These are phyloP conservation scores for Chromobotia macracanthus DNA, from an alignment of 2,797 vertebrate species.

Conservation along the genomic window DNA sequence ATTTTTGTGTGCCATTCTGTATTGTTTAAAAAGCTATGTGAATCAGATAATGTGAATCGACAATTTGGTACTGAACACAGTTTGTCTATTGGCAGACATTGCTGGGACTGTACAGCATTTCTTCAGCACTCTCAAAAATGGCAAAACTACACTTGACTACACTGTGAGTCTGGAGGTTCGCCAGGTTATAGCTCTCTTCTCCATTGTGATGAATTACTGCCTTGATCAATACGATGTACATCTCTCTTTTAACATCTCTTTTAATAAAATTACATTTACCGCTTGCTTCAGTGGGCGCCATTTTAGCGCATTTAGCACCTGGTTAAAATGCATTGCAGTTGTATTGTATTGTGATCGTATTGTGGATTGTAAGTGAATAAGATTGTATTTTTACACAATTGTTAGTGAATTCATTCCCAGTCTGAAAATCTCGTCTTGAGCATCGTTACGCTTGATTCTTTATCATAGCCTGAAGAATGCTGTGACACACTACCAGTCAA, in stretches of 20 bases:
- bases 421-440: neutral
- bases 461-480: neutral
- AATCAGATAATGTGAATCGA: neutral
- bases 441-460: neutral
- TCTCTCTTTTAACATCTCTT: neutral
- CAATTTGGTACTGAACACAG: neutral
- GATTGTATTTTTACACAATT: neutral
- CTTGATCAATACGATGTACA: constrained; percentile 7
- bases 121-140: neutral
- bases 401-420: neutral
- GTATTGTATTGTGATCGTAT: neutral
- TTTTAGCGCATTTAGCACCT: neutral
- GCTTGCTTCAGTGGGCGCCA: neutral
- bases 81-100: neutral
- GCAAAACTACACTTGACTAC: constrained; percentile 8
- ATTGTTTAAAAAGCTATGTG: neutral
- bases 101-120: neutral
- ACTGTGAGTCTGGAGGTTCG: neutral
- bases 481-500: too few relatives aligned
- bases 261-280: constrained; percentile 4
- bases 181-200: neutral
- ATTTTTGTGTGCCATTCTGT: neutral
- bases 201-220: constrained; percentile 14
- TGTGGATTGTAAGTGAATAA: neutral
- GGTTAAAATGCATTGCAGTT: neutral